Evolutionary conservation across 2,797 vertebrate species (phyloP).

Genomic region (Amazonetta brasiliensis): DNA sequence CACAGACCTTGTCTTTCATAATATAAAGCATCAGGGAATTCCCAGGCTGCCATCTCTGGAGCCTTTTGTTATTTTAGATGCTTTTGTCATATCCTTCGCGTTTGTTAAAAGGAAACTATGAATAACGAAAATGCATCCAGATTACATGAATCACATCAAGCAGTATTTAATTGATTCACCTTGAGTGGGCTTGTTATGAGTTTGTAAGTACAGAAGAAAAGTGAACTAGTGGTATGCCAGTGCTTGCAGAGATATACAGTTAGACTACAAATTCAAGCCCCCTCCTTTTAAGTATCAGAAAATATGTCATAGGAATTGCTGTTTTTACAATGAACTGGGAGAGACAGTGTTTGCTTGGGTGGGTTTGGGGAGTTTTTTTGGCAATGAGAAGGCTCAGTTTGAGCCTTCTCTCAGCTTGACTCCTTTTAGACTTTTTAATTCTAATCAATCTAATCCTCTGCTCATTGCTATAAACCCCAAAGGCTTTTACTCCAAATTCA

Average conservation of each 20-base stretch:
- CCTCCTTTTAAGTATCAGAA: background rate
- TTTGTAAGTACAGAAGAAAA: background rate
- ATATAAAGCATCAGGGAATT: background rate
- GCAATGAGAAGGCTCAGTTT: background rate
- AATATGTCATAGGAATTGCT: background rate
- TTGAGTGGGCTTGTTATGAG: background rate
- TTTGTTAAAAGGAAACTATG: background rate
- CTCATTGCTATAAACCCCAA: background rate
- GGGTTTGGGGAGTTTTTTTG: background rate
- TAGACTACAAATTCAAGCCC: background rate
- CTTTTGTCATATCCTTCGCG: background rate
- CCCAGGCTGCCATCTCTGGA: background rate
- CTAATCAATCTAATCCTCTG: background rate
- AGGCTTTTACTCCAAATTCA: background rate
- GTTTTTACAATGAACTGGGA: background rate
- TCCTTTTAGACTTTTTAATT: background rate
- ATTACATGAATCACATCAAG: background rate
- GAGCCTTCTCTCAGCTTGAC: background rate
- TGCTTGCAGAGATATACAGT: background rate
- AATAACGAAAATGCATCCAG: background rate
- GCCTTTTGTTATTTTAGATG: background rate
- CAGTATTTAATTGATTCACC: background rate
- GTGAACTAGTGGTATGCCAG: background rate
- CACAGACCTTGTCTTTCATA: background rate
- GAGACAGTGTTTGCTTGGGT: background rate